These are phyloP conservation scores for Myioborus miniatus DNA, from an alignment of 2,797 vertebrate genomes.

Conservation along the genomic window DNA sequence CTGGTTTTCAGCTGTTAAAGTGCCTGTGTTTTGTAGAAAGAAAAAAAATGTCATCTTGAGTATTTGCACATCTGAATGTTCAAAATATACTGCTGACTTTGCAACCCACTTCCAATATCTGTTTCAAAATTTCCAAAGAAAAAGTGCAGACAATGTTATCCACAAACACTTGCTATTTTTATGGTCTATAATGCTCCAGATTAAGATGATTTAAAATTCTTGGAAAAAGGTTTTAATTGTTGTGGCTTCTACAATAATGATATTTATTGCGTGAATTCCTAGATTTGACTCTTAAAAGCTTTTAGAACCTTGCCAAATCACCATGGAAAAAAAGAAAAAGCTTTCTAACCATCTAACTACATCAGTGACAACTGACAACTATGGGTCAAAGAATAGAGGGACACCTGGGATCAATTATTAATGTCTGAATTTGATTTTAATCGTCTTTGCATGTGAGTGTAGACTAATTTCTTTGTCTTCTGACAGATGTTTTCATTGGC, in stretches of 20 bases:
- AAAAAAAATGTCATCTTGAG: not conserved
- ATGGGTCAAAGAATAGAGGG: slow-evolving; percentile 31
- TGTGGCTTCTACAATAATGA: not conserved
- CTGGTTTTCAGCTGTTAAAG: not conserved
- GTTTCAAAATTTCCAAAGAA: slow-evolving; percentile 1
- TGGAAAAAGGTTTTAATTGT: slow-evolving; percentile 20
- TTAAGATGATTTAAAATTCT: slow-evolving; percentile 27
- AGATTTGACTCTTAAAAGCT: not conserved
- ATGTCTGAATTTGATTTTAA: slow-evolving; percentile 68
- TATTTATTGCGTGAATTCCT: slow-evolving; percentile 25
- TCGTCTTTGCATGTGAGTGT: slow-evolving; percentile 37
- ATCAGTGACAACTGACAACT: slow-evolving; percentile 46
- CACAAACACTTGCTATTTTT: not conserved
- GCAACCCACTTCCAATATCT: not conserved
- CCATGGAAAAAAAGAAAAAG: not conserved
- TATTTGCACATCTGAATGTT: not conserved
- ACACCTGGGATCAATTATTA: slow-evolving; percentile 61
- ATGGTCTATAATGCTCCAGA: not conserved
- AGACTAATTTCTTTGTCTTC: slow-evolving; percentile 60
- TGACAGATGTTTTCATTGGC: slow-evolving; percentile 59
- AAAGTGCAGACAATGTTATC: not conserved
- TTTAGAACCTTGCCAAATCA: slow-evolving; percentile 38
- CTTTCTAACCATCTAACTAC: slow-evolving; percentile 12
- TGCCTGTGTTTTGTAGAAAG: not conserved
- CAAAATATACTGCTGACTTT: not conserved